These are phyloP conservation scores for Rallus limicola DNA, from an alignment of 2,113 vertebrate genomes.

Conservation along the genomic window DNA sequence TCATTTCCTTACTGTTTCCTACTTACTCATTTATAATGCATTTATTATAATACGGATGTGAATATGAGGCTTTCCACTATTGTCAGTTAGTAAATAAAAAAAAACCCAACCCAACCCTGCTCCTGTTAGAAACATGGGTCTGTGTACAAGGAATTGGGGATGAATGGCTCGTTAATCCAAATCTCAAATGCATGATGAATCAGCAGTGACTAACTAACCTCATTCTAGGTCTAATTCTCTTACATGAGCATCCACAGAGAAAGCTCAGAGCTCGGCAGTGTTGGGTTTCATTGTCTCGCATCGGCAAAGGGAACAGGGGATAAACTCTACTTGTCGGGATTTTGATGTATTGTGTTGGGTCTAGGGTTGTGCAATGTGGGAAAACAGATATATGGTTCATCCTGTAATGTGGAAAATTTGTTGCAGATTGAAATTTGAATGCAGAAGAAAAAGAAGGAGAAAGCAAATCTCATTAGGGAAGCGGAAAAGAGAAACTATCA, in stretches of 20 bases:
- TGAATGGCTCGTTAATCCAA: slow-evolving; percentile 46
- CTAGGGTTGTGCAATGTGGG: slow-evolving; percentile 33
- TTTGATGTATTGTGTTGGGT: slow-evolving; percentile 12
- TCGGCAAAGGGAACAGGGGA: not conserved
- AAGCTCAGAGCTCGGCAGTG: not conserved
- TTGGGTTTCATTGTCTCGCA: not conserved
- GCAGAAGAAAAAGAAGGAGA: not conserved
- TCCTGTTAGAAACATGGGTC: not conserved
- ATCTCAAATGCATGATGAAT: slow-evolving; percentile 37
- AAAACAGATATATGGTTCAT: slow-evolving; percentile 27
- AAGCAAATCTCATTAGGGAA: slow-evolving; percentile 35
- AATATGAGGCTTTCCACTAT: slow-evolving; percentile 67
- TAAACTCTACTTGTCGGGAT: not conserved
- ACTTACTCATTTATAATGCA: slow-evolving; percentile 87
- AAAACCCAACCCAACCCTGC: not conserved
- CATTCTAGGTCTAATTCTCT: not conserved
- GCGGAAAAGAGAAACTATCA: not conserved
- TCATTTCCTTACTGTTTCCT: slow-evolving; percentile 87
- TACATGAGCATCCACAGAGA: not conserved
- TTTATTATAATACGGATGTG: slow-evolving; percentile 83
- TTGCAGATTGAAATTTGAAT: slow-evolving; percentile 46
- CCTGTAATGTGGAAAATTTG: slow-evolving; percentile 43
- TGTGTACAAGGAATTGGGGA: not conserved
- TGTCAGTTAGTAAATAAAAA: slow-evolving; percentile 61
- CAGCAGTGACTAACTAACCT: slow-evolving; percentile 23